Evolutionary conservation across 2,113 vertebrate species (phyloP).

Genomic region (Otocyon megalotis): DNA sequence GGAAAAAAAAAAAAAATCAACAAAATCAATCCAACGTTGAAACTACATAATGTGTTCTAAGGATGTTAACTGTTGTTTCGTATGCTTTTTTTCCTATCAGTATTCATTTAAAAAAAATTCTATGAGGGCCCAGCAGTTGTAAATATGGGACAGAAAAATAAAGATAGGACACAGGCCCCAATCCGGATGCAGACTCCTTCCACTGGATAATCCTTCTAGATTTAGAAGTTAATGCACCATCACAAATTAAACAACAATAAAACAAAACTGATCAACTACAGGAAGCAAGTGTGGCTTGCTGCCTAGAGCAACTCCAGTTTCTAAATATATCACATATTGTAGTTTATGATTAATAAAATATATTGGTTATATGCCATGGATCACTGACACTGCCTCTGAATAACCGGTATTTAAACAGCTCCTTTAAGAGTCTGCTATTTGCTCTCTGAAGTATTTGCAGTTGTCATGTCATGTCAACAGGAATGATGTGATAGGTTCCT

Average conservation of each 20-base stretch:
- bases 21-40: background rate
- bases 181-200: background rate
- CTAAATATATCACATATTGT: background rate
- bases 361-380: background rate
- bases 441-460: background rate
- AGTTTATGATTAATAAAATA: constrained; percentile 4
- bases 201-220: background rate
- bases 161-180: background rate
- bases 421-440: background rate
- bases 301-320: background rate
- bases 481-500: background rate
- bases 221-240: background rate
- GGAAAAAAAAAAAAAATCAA: background rate
- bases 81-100: background rate
- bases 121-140: background rate
- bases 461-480: background rate
- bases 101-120: background rate
- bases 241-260: background rate
- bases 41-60: background rate
- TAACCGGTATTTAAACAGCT: background rate
- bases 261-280: background rate
- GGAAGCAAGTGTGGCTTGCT: background rate
- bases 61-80: background rate
- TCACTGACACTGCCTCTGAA: background rate
- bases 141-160: background rate